These are phyloP conservation scores for Platycnemis pennipes DNA, from an alignment of 2,888 invertebrate genomes.

Conservation along the genomic window DNA sequence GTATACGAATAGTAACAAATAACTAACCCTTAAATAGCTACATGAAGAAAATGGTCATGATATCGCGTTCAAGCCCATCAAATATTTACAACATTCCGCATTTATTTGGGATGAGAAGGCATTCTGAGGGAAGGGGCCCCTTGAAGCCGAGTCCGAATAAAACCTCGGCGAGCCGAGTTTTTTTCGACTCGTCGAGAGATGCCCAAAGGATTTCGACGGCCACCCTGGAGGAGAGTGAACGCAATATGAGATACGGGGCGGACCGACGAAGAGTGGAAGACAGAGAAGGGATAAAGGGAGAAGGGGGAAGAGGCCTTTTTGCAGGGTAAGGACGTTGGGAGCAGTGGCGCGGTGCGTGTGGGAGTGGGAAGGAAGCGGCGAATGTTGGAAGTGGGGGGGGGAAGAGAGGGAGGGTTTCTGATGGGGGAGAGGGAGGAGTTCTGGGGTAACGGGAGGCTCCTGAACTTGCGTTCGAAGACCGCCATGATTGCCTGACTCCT, in stretches of 20 bases:
- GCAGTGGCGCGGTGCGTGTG: background rate
- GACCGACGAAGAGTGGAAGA: background rate
- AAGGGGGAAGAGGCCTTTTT: background rate
- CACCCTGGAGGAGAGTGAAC: background rate
- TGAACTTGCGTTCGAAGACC: constrained; percentile 65
- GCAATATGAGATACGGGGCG: constrained; percentile 1
- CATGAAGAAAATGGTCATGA: background rate
- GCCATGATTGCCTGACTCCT: constrained; percentile 67
- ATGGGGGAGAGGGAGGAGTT: background rate
- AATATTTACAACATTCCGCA: background rate
- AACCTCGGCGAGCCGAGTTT: background rate
- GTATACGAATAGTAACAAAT: background rate
- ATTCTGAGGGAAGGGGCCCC: background rate
- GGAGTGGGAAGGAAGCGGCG: background rate
- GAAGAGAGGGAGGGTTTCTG: background rate
- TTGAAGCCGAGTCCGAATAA: background rate
- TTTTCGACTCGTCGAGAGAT: background rate
- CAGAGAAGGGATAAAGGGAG: background rate
- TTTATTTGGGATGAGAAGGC: background rate
- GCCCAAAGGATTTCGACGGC: background rate
- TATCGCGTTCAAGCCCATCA: background rate
- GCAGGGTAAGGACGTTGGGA: background rate
- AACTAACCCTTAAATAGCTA: background rate
- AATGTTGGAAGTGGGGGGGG: background rate
- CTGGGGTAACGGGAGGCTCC: background rate